Evolutionary conservation across 1,140 invertebrate species (phyloP).

Genomic region (Apolygus lucorum): DNA sequence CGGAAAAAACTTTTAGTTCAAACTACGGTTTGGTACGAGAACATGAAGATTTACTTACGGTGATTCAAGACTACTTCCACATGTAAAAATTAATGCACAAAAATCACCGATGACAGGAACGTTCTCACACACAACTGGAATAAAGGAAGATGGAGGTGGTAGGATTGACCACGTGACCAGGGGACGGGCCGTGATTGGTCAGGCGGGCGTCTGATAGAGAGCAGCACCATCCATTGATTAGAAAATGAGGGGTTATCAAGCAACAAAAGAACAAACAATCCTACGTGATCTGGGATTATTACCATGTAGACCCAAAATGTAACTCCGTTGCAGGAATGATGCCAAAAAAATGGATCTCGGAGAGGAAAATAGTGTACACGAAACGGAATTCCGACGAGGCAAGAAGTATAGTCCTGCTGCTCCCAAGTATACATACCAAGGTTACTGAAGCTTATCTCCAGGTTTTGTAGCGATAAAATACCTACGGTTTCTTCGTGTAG

Average conservation of each 20-base stretch:
- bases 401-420: too few relatives aligned
- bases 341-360: too few relatives aligned
- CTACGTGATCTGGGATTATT: too few relatives aligned
- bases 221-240: neutral
- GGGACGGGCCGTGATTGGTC: neutral
- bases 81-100: slow-evolving; percentile 2
- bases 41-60: slow-evolving; percentile 6
- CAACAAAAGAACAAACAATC: neutral
- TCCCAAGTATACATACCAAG: too few relatives aligned
- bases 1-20: neutral
- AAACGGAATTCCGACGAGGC: too few relatives aligned
- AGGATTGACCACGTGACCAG: slow-evolving; percentile 9
- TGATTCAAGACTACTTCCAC: slow-evolving; percentile 5
- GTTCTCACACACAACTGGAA: slow-evolving; percentile 18
- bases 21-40: too few relatives aligned
- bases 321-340: too few relatives aligned
- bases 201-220: neutral
- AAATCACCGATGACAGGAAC: slow-evolving; percentile 18
- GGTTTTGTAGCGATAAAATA: too few relatives aligned
- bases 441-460: too few relatives aligned
- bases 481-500: too few relatives aligned
- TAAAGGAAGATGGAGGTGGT: slow-evolving; percentile 8
- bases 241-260: neutral
- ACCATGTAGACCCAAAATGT: too few relatives aligned
- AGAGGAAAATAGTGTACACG: too few relatives aligned